These are phyloP conservation scores for Corythaixoides concolor DNA, from an alignment of 2,113 vertebrate species.

Conservation along the genomic window DNA sequence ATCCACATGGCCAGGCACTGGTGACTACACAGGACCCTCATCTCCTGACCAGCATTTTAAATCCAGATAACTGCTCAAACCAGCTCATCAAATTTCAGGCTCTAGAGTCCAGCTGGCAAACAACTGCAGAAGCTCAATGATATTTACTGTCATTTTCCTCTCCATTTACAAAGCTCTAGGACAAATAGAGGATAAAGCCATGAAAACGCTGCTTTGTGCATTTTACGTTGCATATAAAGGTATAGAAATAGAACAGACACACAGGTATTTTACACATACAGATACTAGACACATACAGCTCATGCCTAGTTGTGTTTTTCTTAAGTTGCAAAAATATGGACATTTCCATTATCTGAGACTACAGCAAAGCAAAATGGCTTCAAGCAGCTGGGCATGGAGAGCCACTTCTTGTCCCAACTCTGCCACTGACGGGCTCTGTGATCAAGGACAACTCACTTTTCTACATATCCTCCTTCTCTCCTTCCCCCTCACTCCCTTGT, in stretches of 20 bases:
- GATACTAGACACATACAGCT: not conserved
- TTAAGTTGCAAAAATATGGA: not conserved
- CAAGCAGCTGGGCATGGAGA: not conserved
- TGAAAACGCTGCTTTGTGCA: not conserved
- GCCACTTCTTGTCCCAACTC: not conserved
- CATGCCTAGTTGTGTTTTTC: not conserved
- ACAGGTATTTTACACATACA: not conserved
- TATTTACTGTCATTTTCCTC: not conserved
- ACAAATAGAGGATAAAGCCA: conserved; percentile 11
- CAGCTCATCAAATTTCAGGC: not conserved
- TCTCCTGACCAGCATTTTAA: not conserved
- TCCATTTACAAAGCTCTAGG: not conserved
- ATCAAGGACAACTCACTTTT: not conserved
- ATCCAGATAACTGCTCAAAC: not conserved
- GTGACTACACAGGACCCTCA: not conserved
- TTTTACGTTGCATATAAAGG: not conserved
- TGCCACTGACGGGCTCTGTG: not conserved
- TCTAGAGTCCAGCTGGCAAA: not conserved
- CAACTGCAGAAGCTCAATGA: not conserved
- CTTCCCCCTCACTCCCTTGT: not conserved
- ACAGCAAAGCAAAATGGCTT: not conserved
- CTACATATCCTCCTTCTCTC: not conserved
- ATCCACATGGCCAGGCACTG: not conserved
- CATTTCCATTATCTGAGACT: not conserved
- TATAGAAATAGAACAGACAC: not conserved